Percentiles rank a stretch among this genome's conserved stretches.
These are phyloP conservation scores for Propithecus perrieri DNA, from an alignment of 2,797 vertebrate species.

Conservation along the genomic window DNA sequence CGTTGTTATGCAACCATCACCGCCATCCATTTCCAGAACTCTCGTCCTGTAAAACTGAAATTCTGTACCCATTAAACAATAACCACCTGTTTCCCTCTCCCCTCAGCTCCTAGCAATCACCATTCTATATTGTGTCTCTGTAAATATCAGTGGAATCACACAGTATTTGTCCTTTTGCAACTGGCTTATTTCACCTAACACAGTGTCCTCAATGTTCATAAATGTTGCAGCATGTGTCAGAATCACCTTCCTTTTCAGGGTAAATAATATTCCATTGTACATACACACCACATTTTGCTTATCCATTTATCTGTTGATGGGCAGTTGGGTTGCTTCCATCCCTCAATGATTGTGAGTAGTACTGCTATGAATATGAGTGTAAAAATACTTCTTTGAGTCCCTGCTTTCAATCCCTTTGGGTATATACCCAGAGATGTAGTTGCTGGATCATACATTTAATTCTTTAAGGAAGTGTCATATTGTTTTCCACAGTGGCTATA, in stretches of 20 bases:
- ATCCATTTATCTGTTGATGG: background rate
- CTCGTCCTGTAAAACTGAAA: background rate
- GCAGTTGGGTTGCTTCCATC: background rate
- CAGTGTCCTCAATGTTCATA: background rate
- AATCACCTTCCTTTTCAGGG: background rate
- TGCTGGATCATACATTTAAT: background rate
- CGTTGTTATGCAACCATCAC: background rate
- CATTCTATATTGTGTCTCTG: background rate
- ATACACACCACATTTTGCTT: background rate
- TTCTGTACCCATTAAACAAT: background rate
- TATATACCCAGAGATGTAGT: background rate
- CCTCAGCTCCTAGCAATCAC: background rate
- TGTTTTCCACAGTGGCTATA: background rate
- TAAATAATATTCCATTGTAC: background rate
- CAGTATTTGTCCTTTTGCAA: background rate
- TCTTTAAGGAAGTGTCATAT: background rate
- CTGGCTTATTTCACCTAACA: conserved; percentile 19
- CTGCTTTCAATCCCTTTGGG: background rate
- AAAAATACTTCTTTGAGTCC: background rate
- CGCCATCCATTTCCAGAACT: background rate
- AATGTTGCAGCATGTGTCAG: background rate
- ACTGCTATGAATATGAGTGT: background rate
- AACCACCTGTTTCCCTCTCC: background rate
- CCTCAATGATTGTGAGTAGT: background rate
- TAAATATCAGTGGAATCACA: background rate